Base-by-base conservation (phyloP, 2,888 invertebrate genomes). In the Sminthurides aquaticus region DNA sequence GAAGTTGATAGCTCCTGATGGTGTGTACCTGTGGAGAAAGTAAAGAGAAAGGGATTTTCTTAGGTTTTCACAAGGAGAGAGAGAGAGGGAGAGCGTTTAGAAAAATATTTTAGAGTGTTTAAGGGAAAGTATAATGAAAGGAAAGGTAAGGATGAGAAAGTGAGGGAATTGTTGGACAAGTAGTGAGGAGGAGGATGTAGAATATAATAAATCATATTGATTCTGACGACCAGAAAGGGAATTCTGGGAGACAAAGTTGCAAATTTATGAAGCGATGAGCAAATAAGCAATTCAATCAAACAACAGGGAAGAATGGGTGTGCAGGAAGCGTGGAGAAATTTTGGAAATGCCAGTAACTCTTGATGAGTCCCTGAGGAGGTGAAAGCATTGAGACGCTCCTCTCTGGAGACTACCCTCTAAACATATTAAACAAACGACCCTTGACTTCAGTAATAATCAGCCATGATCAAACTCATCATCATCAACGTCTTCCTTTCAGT, bases 401-500 rank as follows among this genome's bases (percentile, higher is more conserved):
- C 71, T 64, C 69, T n/a, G 49, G 66, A 67, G 71, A 67, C 65
- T 67, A 65, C 59, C 65, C 52, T 60, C 69, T 64, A 68, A 67
- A 68, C 71, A 68, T 69, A 74, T 71, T 71, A 70, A 71, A 69
- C 71, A 73, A 74, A 74, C 73, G 74, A 74, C 74, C 74, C 74
- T 74, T 74, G 74, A 74, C 74, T 69, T 69, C 63, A 64, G 68
- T 69, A 70, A 71, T 71, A 68, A 68, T 67, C 68, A 28, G 24
- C 49, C 22, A 49, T 64, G 57, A 64, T 64, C 56, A 49, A 58
- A 60, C 52, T 61, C 61, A 34, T 34, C 43, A 34, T 61, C 61
- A 34, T 34, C 43, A 34, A 34, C 43, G 43, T 34, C 15, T 34
- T 34, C 43, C 43, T 34, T 34, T 34, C 43, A 34, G 8, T n/a